Base-by-base conservation (phyloP, 1,140 invertebrate species). In the Calephelis virginiensis region DNA sequence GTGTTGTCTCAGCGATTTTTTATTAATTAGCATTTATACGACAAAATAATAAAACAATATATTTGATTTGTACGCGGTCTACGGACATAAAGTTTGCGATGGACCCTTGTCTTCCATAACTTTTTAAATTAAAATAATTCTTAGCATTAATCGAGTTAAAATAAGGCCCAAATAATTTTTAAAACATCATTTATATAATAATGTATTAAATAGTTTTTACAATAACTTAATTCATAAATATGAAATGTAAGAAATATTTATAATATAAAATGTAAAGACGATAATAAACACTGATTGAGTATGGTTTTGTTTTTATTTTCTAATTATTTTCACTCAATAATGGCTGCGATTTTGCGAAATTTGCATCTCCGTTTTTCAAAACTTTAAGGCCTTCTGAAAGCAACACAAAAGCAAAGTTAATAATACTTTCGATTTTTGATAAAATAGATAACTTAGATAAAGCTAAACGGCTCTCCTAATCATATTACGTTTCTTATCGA, bases 21-120 rank as follows among this genome's bases (percentile, higher is more conserved):
- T 43, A 43, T 6, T 43, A 9, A 43, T 43, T 43, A 43, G 3
- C 28, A 28, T 28, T 17, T 28, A 28, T 28, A 28, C 28, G 28
- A 28, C 3, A 4, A 28, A 28, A 4, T 28, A 28, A 3, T 28
- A 28, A 28, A 28, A 28, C 28, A 28, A 28, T 28, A 28, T 28
- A 45, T 68, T 61, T 65, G 53, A 63, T 66, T 68, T 40, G 45
- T 17, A 64, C 40, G 14, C 64, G 38, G 49, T 47, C 45, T 67
- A 61, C 37, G 8, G 40, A 43, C 61, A 65, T 63, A 67, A 43
- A 47, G 56, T 66, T 43, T 61, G 60, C 64, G 47, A 84, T 71
- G 77, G 72, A 74, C 78, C 84, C 85, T 83, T 77, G 87, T 90
- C 87, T 90, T 90, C 87, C 87, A 86, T 85, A 86, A 78, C 73